Evolutionary conservation across 2,888 invertebrate genomes (phyloP).

Genomic region (Drosophila koepferae): DNA sequence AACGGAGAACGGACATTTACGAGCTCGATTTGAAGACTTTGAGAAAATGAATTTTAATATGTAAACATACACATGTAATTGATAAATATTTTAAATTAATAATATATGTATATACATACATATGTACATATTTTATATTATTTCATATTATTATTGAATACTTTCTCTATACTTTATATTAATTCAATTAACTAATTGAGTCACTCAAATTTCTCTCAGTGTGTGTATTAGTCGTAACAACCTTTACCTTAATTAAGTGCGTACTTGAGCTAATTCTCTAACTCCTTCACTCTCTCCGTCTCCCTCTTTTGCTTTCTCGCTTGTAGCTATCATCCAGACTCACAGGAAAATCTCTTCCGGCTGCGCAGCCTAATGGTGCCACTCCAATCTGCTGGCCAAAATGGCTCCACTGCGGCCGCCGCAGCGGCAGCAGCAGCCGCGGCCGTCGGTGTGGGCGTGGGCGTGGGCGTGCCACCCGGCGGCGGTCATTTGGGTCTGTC

Average conservation of each 20-base stretch:
- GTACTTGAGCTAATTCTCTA: slow-evolving; percentile 31
- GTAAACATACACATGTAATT: too few species aligned
- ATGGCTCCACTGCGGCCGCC: slow-evolving; percentile 68
- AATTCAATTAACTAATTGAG: too few species aligned
- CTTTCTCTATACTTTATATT: too few species aligned
- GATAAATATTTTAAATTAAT: too few species aligned
- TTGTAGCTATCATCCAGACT: slow-evolving; percentile 87
- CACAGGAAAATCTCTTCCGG: slow-evolving; percentile 88
- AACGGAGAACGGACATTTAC: too few species aligned
- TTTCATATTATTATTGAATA: too few species aligned
- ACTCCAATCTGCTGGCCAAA: slow-evolving; percentile 82
- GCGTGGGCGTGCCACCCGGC: slow-evolving; percentile 80
- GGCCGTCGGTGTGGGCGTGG: slow-evolving; percentile 63
- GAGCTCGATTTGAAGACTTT: too few species aligned
- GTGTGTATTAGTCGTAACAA: slow-evolving; percentile 9
- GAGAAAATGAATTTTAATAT: too few species aligned
- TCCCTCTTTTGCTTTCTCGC: slow-evolving; percentile 5
- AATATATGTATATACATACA: too few species aligned
- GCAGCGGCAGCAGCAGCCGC: slow-evolving; percentile 73
- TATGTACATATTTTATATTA: too few species aligned
- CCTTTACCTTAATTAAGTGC: slow-evolving; percentile 80
- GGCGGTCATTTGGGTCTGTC: slow-evolving; percentile 85
- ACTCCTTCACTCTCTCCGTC: slow-evolving; percentile 1
- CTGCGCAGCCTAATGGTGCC: slow-evolving; percentile 87
- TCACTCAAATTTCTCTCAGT: slow-evolving; percentile 27